Evolutionary conservation across 2,888 invertebrate species (phyloP).

Genomic region (Stomorhina lunata): DNA sequence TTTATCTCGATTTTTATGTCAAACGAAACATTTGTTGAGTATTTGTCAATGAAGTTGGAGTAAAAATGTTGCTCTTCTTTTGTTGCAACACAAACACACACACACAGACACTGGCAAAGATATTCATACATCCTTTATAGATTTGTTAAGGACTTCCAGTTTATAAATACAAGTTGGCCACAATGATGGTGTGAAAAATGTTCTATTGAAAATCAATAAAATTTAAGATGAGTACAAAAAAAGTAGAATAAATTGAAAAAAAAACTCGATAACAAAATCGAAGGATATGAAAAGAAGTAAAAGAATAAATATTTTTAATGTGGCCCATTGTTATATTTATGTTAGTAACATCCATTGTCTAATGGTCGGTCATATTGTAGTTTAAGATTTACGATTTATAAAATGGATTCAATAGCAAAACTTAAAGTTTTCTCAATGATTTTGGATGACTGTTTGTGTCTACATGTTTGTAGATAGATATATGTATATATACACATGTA

Average conservation of each 20-base stretch:
- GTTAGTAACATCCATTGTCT: background rate
- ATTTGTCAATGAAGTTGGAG: slow-evolving; percentile 1
- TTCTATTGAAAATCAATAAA: slow-evolving; percentile 33
- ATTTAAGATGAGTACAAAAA: background rate
- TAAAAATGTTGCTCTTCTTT: background rate
- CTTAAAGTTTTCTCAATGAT: background rate
- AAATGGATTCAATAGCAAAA: slow-evolving; percentile 23
- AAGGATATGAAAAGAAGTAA: background rate
- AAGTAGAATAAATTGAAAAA: background rate
- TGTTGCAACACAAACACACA: background rate
- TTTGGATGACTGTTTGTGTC: too few relatives aligned
- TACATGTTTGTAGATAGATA: too few relatives aligned
- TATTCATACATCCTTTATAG: background rate
- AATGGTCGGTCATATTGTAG: slow-evolving; percentile 5
- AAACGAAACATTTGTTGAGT: slow-evolving; percentile 16
- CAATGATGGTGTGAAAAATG: slow-evolving; percentile 1
- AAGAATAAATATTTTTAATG: slow-evolving; percentile 16
- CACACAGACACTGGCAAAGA: background rate
- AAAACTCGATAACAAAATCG: background rate
- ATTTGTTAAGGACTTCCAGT: too few relatives aligned
- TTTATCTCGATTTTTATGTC: slow-evolving; percentile 15
- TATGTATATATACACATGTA: too few relatives aligned
- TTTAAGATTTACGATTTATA: slow-evolving; percentile 33
- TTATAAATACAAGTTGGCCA: slow-evolving; percentile 3
- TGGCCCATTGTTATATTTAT: slow-evolving; percentile 14